Percentiles rank a stretch among this genome's conserved stretches.
These are phyloP conservation scores for Panagrolaimus sp. DNA, from an alignment of 1,140 invertebrate genomes.

Conservation along the genomic window DNA sequence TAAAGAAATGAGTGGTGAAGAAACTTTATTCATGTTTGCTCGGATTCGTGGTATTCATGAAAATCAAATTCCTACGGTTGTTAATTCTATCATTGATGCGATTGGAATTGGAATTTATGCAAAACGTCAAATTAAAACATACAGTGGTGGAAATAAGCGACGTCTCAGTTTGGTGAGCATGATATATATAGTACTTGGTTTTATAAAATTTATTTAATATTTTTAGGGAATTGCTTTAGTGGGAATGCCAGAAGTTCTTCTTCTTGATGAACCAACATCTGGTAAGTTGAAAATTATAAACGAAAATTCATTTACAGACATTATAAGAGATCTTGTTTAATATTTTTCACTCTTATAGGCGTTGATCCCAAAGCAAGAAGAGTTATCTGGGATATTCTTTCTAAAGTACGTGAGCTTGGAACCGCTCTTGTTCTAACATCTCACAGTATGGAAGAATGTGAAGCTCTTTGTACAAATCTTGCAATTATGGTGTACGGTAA, in stretches of 20 bases:
- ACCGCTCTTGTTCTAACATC: slow-evolving; percentile 56
- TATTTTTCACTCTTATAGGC: slow-evolving; percentile 60
- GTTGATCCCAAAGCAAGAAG: slow-evolving; percentile 65
- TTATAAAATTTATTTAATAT: too few species aligned
- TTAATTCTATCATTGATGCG: slow-evolving; percentile 44
- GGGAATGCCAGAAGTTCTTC: slow-evolving; percentile 46
- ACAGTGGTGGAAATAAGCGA: slow-evolving; percentile 67
- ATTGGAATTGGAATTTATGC: slow-evolving; percentile 50
- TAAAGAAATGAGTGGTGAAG: slow-evolving; percentile 64
- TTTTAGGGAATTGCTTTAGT: slow-evolving; percentile 49
- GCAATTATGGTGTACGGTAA: slow-evolving; percentile 67
- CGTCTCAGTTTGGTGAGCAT: slow-evolving; percentile 68
- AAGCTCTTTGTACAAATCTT: slow-evolving; percentile 54
- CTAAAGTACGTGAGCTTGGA: slow-evolving; percentile 44
- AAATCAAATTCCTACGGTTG: slow-evolving; percentile 33
- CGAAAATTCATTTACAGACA: too few species aligned
- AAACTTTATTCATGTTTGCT: slow-evolving; percentile 66
- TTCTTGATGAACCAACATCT: slow-evolving; percentile 53
- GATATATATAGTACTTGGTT: too few species aligned
- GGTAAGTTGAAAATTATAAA: background rate
- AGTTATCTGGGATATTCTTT: slow-evolving; percentile 64
- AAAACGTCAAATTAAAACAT: slow-evolving; percentile 52
- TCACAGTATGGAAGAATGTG: slow-evolving; percentile 59
- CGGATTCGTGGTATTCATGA: slow-evolving; percentile 46
- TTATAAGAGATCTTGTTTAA: too few species aligned